phyloP scores from a whole-genome alignment of 2,888 invertebrate genomes.

The Parnassius smintheus region DNA sequence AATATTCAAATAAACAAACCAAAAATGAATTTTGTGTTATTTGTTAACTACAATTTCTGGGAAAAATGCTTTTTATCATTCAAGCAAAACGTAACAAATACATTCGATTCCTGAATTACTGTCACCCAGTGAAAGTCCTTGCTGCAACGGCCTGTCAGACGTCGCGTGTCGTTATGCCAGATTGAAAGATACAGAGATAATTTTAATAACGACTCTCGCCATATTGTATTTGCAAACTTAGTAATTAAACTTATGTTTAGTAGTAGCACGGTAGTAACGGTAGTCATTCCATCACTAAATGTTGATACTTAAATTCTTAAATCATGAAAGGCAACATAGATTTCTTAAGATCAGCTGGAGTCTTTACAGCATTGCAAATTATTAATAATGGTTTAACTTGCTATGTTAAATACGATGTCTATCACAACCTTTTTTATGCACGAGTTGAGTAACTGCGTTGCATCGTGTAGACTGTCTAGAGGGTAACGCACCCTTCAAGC shows the following conservation, averaged over 20 bases:
- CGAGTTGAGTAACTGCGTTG: conserved; percentile 17
- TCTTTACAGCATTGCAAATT: too few relatives aligned
- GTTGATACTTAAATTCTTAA: too few relatives aligned
- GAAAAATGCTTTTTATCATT: background rate
- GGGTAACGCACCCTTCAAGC: conserved; percentile 79
- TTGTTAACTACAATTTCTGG: too few relatives aligned
- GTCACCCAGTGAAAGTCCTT: conserved; percentile 60
- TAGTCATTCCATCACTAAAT: too few relatives aligned
- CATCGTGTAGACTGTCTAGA: conserved; percentile 35
- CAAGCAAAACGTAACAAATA: conserved; percentile 6
- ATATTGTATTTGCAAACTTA: conserved; percentile 1
- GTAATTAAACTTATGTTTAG: background rate
- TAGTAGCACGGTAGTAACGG: background rate
- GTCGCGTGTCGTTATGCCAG: conserved; percentile 38
- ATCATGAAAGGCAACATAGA: too few relatives aligned
- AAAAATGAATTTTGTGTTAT: too few relatives aligned
- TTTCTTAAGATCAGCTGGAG: too few relatives aligned
- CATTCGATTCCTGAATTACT: conserved; percentile 28
- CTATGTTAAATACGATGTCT: too few relatives aligned
- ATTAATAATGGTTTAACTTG: too few relatives aligned
- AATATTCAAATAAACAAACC: too few relatives aligned
- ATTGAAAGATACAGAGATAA: conserved; percentile 15
- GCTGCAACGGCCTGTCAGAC: conserved; percentile 29
- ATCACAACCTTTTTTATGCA: background rate
- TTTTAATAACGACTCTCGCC: conserved; percentile 16